A percentile compares a stretch with the other conserved stretches of the same genome.
Conservation (phyloP, 1,140 invertebrate species). For the Aphelinus certus region DNA sequence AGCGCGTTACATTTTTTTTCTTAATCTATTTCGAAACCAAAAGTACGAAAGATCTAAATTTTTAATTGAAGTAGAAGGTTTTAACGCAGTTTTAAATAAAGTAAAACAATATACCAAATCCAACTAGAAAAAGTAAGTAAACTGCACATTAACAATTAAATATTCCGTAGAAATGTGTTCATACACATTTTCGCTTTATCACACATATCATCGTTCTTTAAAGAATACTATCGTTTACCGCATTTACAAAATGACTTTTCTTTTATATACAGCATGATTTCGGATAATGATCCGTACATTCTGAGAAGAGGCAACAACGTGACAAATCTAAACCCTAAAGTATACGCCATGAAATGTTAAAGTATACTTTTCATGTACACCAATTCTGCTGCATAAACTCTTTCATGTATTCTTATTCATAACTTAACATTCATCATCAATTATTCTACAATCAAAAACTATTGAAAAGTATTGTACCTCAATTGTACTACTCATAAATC, state of each 20-base stretch:
- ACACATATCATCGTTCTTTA: conserved; percentile 29
- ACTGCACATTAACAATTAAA: conserved; percentile 7
- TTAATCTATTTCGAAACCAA: background rate
- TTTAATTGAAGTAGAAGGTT: no score
- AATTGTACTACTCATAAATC: no score
- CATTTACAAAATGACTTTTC: conserved; percentile 35
- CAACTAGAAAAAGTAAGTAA: conserved; percentile 1
- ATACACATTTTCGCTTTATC: conserved; percentile 24
- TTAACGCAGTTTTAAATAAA: no score
- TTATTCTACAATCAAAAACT: conserved; percentile 14
- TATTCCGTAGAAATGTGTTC: background rate
- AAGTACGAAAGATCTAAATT: no score
- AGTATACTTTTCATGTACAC: conserved; percentile 13
- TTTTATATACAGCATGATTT: conserved; percentile 22
- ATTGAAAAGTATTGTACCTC: background rate
- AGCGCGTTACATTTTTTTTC: background rate
- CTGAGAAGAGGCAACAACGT: conserved; percentile 37
- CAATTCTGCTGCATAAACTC: background rate
- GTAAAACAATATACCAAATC: conserved; percentile 1
- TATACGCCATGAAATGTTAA: background rate
- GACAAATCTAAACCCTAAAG: conserved; percentile 12
- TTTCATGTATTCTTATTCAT: no score
- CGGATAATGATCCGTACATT: conserved; percentile 23
- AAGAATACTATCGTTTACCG: conserved; percentile 35
- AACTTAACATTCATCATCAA: background rate